Base-by-base conservation (phyloP, 1,140 invertebrate genomes). In the Drosophila lacteicornis region DNA sequence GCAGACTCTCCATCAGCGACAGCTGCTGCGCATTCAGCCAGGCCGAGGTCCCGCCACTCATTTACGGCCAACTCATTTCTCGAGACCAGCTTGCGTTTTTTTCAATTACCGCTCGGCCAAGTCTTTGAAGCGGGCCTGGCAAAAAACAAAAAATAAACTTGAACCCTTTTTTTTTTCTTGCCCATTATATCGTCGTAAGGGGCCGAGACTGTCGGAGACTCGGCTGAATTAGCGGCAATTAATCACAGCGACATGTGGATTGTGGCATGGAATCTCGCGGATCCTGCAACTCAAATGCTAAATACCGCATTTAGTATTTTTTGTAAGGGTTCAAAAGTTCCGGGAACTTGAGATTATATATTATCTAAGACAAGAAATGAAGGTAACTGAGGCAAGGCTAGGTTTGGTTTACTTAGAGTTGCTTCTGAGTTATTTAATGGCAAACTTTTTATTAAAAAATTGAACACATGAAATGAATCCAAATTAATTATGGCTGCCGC, bases 181-280 rank as follows among this genome's bases (percentile, higher is more conserved):
- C 22, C 38, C 51, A 55, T 40, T 56, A 56, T 40, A 11, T 9
- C 8, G 53, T 33, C 51, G 25, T 4, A 46, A 38, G 43, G 53
- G 53, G 19, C 42, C 42, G 40, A 74, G 51, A 57, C 67, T 63
- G 40, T 50, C 51, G 19, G 46, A 71, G 50, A 46, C 65, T 63
- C 50, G 17, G 46, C 43, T 46, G 60, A 58, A 77, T 77, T 67
- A 59, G 55, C 51, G 45, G 60, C 60, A 76, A 76, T 76, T 75
- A 76, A 67, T 76, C 61, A 66, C 42, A 27, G 74, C 73, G 59
- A 77, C 65, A 79, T 68, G 75, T 70, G 68, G 50, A 70, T 58
- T 53, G 62, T 50, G 46, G 66, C 61, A 43, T 3, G 66, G 62
- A 51, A 45, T 53, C 49, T 46, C 43, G 9, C 15, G 22, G 7